Percentiles rank a stretch among this genome's conserved stretches.
These are phyloP conservation scores for Disparrhopalites patrizii DNA, from an alignment of 2,888 invertebrate species.

Conservation along the genomic window DNA sequence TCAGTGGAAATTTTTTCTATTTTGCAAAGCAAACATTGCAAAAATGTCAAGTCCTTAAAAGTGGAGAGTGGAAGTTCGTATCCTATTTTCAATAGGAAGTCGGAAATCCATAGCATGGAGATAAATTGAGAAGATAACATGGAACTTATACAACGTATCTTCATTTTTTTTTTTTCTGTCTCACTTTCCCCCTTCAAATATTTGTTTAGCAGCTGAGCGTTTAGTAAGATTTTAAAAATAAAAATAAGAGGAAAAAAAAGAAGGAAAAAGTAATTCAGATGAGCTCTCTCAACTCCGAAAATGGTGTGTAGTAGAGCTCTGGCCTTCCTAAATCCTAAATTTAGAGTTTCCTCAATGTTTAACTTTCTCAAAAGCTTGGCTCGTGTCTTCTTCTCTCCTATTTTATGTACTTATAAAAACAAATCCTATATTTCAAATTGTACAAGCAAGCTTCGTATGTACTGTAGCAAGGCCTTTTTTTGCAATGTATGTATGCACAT, in stretches of 20 bases:
- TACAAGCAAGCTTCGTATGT: too few relatives aligned
- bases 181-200: background rate
- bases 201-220: too few relatives aligned
- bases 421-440: too few relatives aligned
- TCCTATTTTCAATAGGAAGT: background rate
- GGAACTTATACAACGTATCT: too few relatives aligned
- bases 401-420: too few relatives aligned
- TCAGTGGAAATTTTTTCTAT: too few relatives aligned
- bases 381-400: too few relatives aligned
- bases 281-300: background rate
- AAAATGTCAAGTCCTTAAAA: background rate
- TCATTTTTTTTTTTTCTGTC: conserved; percentile 9
- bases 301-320: background rate
- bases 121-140: background rate
- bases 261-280: background rate
- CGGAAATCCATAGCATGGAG: background rate
- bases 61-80: background rate
- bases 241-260: background rate
- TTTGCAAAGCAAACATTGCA: too few relatives aligned
- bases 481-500: too few relatives aligned
- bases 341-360: too few relatives aligned
- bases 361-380: too few relatives aligned
- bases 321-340: conserved; percentile 12
- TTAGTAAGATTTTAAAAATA: background rate
- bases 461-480: too few relatives aligned